Base-by-base conservation (phyloP, 1,140 invertebrate genomes). In the Galleria mellonella region DNA sequence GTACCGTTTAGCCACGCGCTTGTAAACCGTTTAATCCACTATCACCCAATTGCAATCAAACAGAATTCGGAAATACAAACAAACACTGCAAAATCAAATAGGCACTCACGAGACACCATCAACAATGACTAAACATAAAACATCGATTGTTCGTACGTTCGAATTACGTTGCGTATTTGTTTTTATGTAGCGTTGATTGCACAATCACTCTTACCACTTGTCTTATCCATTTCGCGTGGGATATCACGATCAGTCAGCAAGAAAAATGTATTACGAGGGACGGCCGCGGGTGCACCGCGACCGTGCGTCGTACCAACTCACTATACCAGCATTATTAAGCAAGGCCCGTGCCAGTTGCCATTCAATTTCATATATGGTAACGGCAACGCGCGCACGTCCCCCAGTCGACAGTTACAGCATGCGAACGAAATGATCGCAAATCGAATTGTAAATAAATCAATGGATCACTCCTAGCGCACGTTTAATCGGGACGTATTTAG, bases 321-420 rank as follows among this genome's bases (percentile, higher is more conserved):
- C 63, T 68, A 57, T 38, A 52, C 57, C 49, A 30, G 64, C 68
- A 85, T 82, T 77, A 77, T 68, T 72, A 70, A 76, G 81, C 77
- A 74, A 65, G 67, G 51, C 71, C 60, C 73, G 76, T 81, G 69
- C 72, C 61, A 69, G 60, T 55, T 62, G 55, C 77, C 62, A 81
- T 83, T 83, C 78, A 78, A 83, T 83, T 83, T 74, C 81, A 73
- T 67, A 83, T 83, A 84, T 72, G 81, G 76, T 62, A 72, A 47
- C 60, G 63, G 55, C 72, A 23, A 68, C 62, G 67, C 72, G 68
- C 68, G 72, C 74, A 72, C 70, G 63, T 69, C 48, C 52, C 60
- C 52, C 60, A 67, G 72, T 72, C 64, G 61, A 60, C 66, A 54
- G 55, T 65, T 59, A 62, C 59, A 55, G 52, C 53, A 59, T 62